Evolutionary conservation across 2,797 vertebrate species (phyloP), one percentile per base, ranked within the genome.

Genomic region (Kryptopterus vitreolus): DNA sequence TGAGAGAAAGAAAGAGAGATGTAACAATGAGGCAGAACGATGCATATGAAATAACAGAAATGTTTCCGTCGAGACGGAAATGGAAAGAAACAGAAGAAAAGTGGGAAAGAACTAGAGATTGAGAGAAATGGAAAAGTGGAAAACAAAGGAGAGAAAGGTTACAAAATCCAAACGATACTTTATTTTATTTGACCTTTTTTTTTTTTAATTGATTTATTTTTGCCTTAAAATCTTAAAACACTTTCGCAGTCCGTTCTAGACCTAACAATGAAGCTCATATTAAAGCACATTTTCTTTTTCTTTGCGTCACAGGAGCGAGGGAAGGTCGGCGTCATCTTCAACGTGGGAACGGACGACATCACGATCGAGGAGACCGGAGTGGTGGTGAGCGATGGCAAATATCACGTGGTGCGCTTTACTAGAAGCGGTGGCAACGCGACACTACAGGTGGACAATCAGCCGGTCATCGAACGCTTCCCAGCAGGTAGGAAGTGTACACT

Each of bases 261-360:
- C 35, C 29, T 13, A 24, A 22, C 18, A 26, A 2, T 33, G 8
- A 53, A 31, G 10, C 50, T n/a, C 0, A 52, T 22, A n/a, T 71
- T 53, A 53, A 53, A 3, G 50, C 43, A 22, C 4, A 16, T 58
- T n/a, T 8, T 57, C 38, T 79, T 43, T 76, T 38, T 79, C 38
- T 81, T 6, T 79, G 43, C 79, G 20, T 69, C 20, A 65, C 75
- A 85, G 86, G 86, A 85, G 79, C 85, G 83, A 0, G 83, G 85
- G 16, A 85, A 95, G 75, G 92, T 98, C 78, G 95, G 96, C 76
- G 96, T 98, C 86, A 96, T 97, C 89, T 98, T 97, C 94, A 98
- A 98, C 85, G 96, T 97, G 90, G 96, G 96, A 91, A 98, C 96
- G 0, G 96, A 97, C 33, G 96, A 98, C 93, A 97, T 98, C 81